phyloP scores from a whole-genome alignment of 1,140 invertebrate genomes.

The Hyphantria cunea region DNA sequence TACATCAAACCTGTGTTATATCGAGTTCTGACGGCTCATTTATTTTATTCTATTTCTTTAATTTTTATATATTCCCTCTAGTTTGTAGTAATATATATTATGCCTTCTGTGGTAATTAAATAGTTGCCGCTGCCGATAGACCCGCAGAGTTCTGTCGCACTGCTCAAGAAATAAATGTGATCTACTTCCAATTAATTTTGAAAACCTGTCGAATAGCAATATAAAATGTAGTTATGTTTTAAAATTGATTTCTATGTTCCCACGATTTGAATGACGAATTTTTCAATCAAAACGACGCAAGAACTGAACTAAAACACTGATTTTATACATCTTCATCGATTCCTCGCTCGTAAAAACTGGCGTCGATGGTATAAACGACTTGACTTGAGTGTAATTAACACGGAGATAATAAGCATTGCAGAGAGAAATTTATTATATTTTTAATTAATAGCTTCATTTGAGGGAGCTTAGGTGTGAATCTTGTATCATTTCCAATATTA shows the following conservation, averaged over 20 bases:
- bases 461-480: constrained; percentile 27
- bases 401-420: constrained; percentile 33
- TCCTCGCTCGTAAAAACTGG: constrained; percentile 36
- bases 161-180: neutral
- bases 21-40: no score
- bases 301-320: constrained; percentile 12
- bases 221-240: neutral
- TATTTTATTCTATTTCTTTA: no score
- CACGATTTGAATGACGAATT: constrained; percentile 26
- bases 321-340: constrained; percentile 33
- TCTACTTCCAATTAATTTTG: no score
- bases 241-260: constrained; percentile 25
- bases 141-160: no score
- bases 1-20: no score
- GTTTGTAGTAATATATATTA: no score
- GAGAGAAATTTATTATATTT: constrained; percentile 37
- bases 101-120: no score
- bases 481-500: neutral
- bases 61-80: no score
- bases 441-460: constrained; percentile 40
- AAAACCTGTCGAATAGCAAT: no score
- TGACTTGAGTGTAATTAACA: constrained; percentile 34
- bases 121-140: no score
- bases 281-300: constrained; percentile 22
- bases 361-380: constrained; percentile 28